Conservation (phyloP, 2,113 vertebrate genomes). For the Petaurus breviceps region DNA sequence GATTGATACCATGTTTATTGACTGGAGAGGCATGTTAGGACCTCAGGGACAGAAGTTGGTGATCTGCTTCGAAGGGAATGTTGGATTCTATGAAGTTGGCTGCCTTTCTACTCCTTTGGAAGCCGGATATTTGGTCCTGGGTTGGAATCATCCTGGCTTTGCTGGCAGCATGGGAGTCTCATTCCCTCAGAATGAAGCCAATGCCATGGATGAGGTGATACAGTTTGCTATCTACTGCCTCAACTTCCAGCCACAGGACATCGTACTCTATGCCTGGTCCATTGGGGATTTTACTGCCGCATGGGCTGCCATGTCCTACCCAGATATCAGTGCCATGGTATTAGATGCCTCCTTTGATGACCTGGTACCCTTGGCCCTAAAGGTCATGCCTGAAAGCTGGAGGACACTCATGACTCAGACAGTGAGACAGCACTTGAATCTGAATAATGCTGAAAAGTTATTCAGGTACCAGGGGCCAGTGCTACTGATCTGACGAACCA, state of each 20-base stretch:
- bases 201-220: slow-evolving; percentile 94
- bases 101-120: slow-evolving; percentile 94
- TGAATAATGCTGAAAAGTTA: slow-evolving; percentile 94
- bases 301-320: slow-evolving; percentile 95
- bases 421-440: slow-evolving; percentile 92
- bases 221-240: slow-evolving; percentile 91
- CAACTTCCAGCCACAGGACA: slow-evolving; percentile 88
- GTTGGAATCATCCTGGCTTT: slow-evolving; percentile 96
- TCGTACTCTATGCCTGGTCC: slow-evolving; percentile 93
- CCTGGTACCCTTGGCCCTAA: slow-evolving; percentile 92
- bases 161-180: slow-evolving; percentile 95
- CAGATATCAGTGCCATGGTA: slow-evolving; percentile 89
- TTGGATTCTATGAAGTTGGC: slow-evolving; percentile 95
- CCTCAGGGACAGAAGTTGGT: slow-evolving; percentile 90
- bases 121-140: slow-evolving; percentile 94
- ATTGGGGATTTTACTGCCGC: slow-evolving; percentile 95
- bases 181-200: slow-evolving; percentile 94
- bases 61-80: slow-evolving; percentile 95
- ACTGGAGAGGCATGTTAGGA: slow-evolving; percentile 85
- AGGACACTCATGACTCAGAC: slow-evolving; percentile 91
- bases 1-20: slow-evolving; percentile 95
- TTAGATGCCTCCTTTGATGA: slow-evolving; percentile 95
- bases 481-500: slow-evolving; percentile 92
- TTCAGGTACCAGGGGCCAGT: slow-evolving; percentile 93
- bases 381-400: slow-evolving; percentile 96